These are phyloP conservation scores for Microcebus jonahi DNA, from an alignment of 2,113 vertebrate species.

Conservation along the genomic window DNA sequence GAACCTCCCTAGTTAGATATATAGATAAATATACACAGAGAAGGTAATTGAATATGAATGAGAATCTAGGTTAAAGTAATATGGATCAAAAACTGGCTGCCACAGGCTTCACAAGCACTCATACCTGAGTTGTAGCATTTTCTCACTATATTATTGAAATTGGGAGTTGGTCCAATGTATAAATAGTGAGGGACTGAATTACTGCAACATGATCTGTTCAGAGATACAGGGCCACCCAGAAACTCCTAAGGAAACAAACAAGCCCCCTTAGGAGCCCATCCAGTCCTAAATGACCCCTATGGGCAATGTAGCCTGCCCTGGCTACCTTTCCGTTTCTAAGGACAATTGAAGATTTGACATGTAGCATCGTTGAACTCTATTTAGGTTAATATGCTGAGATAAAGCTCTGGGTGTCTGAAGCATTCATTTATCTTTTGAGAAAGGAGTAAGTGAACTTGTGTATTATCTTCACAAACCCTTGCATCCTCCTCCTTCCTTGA, in stretches of 20 bases:
- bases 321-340: not conserved
- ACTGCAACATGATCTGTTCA: slow-evolving; percentile 29
- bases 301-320: accelerated
- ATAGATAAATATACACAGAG: slow-evolving; percentile 38
- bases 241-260: not conserved
- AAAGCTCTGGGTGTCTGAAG: not conserved
- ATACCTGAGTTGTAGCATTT: slow-evolving; percentile 32
- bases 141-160: slow-evolving; percentile 56
- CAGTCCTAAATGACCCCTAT: not conserved
- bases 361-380: not conserved
- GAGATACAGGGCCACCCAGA: slow-evolving; percentile 56
- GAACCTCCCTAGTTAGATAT: slow-evolving; percentile 55
- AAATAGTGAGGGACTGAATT: slow-evolving; percentile 55
- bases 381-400: not conserved
- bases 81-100: not conserved
- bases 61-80: slow-evolving; percentile 21
- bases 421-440: not conserved
- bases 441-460: not conserved
- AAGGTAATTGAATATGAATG: slow-evolving; percentile 62
- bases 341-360: not conserved
- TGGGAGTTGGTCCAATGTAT: slow-evolving; percentile 40
- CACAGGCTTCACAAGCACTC: slow-evolving; percentile 15
- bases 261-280: not conserved
- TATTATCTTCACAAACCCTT: not conserved
- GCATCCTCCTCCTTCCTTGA: not conserved